These are phyloP conservation scores for Branchinecta lindahli DNA, from an alignment of 1,140 invertebrate genomes.

Conservation along the genomic window DNA sequence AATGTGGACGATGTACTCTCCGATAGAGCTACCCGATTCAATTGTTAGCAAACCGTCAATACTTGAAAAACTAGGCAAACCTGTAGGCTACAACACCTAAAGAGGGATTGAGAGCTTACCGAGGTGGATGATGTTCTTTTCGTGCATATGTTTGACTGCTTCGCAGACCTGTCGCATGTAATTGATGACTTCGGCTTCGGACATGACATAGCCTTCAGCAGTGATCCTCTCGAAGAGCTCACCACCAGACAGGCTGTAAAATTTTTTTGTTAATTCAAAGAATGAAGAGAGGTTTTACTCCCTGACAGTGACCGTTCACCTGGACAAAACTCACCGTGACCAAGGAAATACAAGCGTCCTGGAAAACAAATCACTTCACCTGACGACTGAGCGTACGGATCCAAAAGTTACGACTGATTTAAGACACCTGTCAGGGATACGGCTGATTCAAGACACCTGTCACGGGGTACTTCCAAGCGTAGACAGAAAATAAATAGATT, in stretches of 20 bases:
- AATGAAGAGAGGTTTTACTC: slow-evolving; percentile 13
- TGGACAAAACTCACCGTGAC: slow-evolving; percentile 4
- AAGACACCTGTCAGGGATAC: too few relatives aligned
- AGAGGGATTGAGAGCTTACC: slow-evolving; percentile 33
- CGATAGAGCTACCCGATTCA: too few relatives aligned
- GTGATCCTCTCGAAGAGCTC: slow-evolving; percentile 97
- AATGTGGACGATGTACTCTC: too few relatives aligned
- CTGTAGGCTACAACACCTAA: too few relatives aligned
- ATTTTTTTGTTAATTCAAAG: slow-evolving; percentile 22
- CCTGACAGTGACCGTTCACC: not conserved
- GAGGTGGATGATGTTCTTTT: slow-evolving; percentile 96
- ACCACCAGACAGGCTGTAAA: slow-evolving; percentile 77
- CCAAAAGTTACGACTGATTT: too few relatives aligned
- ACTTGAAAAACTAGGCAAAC: too few relatives aligned
- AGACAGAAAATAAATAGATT: too few relatives aligned
- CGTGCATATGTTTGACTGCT: slow-evolving; percentile 97
- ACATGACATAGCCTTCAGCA: slow-evolving; percentile 93
- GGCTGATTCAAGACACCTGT: too few relatives aligned
- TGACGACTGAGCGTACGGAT: too few relatives aligned
- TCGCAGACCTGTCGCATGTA: slow-evolving; percentile 99
- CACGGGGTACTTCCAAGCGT: too few relatives aligned
- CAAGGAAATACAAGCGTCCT: not conserved
- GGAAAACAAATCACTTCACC: too few relatives aligned
- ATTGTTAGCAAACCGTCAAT: too few relatives aligned
- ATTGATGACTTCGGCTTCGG: slow-evolving; percentile 96